Evolutionary conservation across 2,113 vertebrate species (phyloP), one percentile per base, ranked within the genome.

Genomic region (Neodon shergylaensis): DNA sequence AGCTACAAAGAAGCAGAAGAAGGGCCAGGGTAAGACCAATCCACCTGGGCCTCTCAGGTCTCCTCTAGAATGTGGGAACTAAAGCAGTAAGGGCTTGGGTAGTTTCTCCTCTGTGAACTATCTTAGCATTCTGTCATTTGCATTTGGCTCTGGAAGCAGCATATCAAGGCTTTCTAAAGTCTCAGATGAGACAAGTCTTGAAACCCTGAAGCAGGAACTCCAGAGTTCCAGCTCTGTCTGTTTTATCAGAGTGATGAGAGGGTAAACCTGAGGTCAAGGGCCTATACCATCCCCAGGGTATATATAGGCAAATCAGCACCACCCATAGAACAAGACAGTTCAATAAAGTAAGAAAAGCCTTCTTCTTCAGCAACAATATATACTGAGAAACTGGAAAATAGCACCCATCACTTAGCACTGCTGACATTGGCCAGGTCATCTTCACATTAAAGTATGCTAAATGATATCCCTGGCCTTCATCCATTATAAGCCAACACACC

Each of bases 41-140:
- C 24, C 31, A 13, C 49, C 16, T 19, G 16, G 3, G 31, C 26
- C 1, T 52, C 12, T 19, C 0, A 2, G 1, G n/a, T 65, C n/a
- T 10, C 21, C 36, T 42, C 52, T 13, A 17, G 13, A 58, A 33
- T 14, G 10, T 14, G 3, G 16, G 19, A 31, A 49, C 42, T 36
- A 24, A 58, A 22, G 13, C 58, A 65, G 22, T 66, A 92, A 81
- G 44, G 54, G 82, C 21, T 6, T 3, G 14, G 72, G 58, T 66
- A 49, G 42, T 33, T 31, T 90, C 22, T 6, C 33, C 47, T 49
- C 58, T 36, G 58, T 58, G 33, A 28, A 36, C 21, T 42, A 52
- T 24, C 36, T 90, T 26, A 63, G 19, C 33, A 36, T 63, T 63
- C 65, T 36, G 74, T 44, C 73, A 44, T 14, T 28, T 19, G 31